Evolutionary conservation across 2,113 vertebrate genomes (phyloP), one percentile per base, ranked within the genome.

Genomic region (Catharus fuscescens): DNA sequence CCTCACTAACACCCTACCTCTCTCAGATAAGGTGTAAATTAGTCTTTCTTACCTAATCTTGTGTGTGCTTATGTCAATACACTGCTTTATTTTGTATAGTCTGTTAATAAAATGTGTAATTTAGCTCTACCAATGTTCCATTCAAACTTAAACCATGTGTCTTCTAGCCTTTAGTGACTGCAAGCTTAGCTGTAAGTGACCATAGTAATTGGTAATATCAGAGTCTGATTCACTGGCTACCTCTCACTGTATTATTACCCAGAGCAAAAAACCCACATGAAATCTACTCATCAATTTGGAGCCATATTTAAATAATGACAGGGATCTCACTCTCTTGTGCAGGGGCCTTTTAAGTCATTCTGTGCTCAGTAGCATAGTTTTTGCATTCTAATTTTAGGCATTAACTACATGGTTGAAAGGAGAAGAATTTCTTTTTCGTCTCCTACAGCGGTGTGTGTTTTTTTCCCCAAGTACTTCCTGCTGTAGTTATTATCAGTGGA

Each of bases 261-360:
- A 64, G 59, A 86, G 21, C 8, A 77, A 91, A 90, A 86, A 45
- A 32, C 1, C 6, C 16, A 61, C 15, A 53, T 67, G 31, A 84
- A 92, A 95, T n/a, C n/a, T 65, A 34, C 36, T 65, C 32, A 64
- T 65, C 45, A 66, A 10, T 80, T 87, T 95, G 50, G 10, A 67
- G 25, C 20, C 26, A 8, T 72, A 57, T 65, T 81, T 82, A 67
- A 89, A 79, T 78, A 91, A 79, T 69, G 64, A 5, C 42, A 89
- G 42, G 23, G 40, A 69, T 91, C 36, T 86, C 40, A 61, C 18
- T 67, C 18, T 59, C 15, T 56, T 32, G 7, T 45, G 6, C 28
- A 79, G 59, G 5, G 31, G 7, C 19, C 12, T 92, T 88, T 85
- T 32, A 79, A 90, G 32, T 59, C 6, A n/a, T 67, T 91, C 50